phyloP scores from a whole-genome alignment of 2,888 invertebrate genomes.

The Amblyteles armatorius region DNA sequence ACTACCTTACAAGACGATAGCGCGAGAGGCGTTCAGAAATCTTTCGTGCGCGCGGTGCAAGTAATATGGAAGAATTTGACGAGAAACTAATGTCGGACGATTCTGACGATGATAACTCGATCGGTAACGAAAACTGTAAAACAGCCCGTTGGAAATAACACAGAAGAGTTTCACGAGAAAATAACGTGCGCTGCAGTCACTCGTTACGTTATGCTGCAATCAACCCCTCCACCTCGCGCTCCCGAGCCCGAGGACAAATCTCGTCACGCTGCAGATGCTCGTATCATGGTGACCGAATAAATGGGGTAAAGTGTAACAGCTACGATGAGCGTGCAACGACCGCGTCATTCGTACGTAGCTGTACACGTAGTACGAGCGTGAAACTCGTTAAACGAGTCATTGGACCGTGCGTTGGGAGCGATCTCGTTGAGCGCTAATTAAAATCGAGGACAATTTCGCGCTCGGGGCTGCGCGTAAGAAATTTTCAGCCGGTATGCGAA shows the following conservation, averaged over 20 bases:
- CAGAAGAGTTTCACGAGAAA: too few relatives aligned
- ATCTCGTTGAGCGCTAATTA: conserved; percentile 63
- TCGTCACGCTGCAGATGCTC: conserved; percentile 42
- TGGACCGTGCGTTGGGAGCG: conserved; percentile 63
- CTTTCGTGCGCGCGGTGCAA: background rate
- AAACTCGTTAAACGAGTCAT: conserved; percentile 65
- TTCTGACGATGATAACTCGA: too few relatives aligned
- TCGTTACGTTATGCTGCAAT: too few relatives aligned
- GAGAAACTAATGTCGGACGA: too few relatives aligned
- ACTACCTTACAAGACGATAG: background rate
- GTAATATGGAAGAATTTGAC: background rate
- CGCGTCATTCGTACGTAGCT: conserved; percentile 13
- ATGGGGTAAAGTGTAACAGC: conserved; percentile 47
- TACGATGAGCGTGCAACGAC: conserved; percentile 29
- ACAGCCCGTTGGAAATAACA: too few relatives aligned
- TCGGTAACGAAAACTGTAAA: too few relatives aligned
- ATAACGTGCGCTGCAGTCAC: too few relatives aligned
- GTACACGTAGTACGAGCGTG: conserved; percentile 27
- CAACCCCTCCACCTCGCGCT: background rate
- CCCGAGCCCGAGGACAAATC: background rate
- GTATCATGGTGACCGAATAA: conserved; percentile 49
- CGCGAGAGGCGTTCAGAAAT: conserved; percentile 10
- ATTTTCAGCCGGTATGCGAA: conserved; percentile 3
- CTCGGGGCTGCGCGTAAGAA: conserved; percentile 19
- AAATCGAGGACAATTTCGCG: conserved; percentile 65